phyloP scores from a whole-genome alignment of 2,113 vertebrate genomes.

The Corydoras sp. region DNA sequence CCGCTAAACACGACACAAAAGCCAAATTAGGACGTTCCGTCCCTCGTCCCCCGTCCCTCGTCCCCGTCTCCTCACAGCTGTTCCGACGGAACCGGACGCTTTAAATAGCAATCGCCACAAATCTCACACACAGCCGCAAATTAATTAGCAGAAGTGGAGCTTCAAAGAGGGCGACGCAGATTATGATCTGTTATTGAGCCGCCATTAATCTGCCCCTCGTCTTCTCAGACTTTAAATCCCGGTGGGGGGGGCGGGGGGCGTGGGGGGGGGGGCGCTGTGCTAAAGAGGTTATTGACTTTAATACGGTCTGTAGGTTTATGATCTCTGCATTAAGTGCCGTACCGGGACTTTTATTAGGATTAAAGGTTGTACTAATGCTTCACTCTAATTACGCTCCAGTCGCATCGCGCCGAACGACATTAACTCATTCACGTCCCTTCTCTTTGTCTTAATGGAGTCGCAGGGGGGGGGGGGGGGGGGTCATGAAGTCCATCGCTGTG shows the following conservation, averaged over 20 bases:
- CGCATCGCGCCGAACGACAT: too few species aligned
- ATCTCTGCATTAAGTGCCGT: constrained; percentile 48
- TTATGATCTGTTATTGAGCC: constrained; percentile 35
- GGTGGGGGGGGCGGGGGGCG: too few species aligned
- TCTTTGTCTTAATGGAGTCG: too few species aligned
- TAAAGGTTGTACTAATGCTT: constrained; percentile 18
- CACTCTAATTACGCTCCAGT: too few species aligned
- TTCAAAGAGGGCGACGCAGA: constrained; percentile 27
- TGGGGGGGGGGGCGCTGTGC: constrained; percentile 37
- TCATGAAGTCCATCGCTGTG: too few species aligned
- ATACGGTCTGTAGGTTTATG: constrained; percentile 50
- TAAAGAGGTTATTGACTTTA: constrained; percentile 36
- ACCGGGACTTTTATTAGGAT: constrained; percentile 56
- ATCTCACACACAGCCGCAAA: constrained; percentile 26
- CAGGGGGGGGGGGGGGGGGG: too few species aligned
- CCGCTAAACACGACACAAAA: constrained; percentile 1
- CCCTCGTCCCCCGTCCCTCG: background rate
- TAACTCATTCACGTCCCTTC: too few species aligned
- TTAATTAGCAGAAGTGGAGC: constrained; percentile 38
- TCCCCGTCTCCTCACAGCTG: background rate
- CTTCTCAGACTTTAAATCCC: constrained; percentile 34
- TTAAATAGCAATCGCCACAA: constrained; percentile 26
- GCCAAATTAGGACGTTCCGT: background rate
- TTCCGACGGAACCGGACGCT: background rate
- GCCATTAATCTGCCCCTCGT: constrained; percentile 40